Evolutionary conservation across 2,797 vertebrate genomes (phyloP), one percentile per base, ranked within the genome.

Genomic region (Pseudochromis fuscus): DNA sequence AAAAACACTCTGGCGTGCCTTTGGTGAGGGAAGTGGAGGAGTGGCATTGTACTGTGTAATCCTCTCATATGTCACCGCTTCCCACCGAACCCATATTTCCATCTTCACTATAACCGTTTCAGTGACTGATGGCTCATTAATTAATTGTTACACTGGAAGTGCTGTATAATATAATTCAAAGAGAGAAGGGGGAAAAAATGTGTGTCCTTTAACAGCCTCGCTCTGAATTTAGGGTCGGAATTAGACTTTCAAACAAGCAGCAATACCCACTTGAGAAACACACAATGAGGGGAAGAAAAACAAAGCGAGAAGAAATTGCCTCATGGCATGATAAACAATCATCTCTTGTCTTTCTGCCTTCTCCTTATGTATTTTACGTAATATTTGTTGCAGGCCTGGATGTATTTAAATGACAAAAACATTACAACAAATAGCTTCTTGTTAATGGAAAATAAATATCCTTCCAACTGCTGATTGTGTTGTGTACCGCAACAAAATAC

Each of bases 71-170:
- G 74, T 68, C 81, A 56, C 59, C 2, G n/a, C 65, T 85, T 80
- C 62, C 19, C 37, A 69, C 4, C 74, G 67, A 81, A 73, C 19
- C 38, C 57, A 56, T 40, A 78, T 84, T 81, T 80, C 35, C 48
- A 72, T 80, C 72, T 59, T 58, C 31, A 57, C 40, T 56, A 19
- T 21, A 64, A 66, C 38, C 15, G 7, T 68, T 79, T 81, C 70
- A 52, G 60, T 72, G 84, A 87, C 57, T 80, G 74, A 86, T 70
- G 61, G 74, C 61, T 88, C 66, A 80, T 90, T 87, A 84, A 88
- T 87, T 79, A 86, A 88, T 77, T 85, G 80, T 77, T 81, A 72
- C 59, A 68, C 53, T 59, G 51, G 25, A 71, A 75, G 50, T 51
- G 68, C 28, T 78, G 75, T 69, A 38, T 48, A 73, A 77, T 62